Evolutionary conservation across 2,888 invertebrate genomes (phyloP).

Genomic region (Drosophila hamatofila): DNA sequence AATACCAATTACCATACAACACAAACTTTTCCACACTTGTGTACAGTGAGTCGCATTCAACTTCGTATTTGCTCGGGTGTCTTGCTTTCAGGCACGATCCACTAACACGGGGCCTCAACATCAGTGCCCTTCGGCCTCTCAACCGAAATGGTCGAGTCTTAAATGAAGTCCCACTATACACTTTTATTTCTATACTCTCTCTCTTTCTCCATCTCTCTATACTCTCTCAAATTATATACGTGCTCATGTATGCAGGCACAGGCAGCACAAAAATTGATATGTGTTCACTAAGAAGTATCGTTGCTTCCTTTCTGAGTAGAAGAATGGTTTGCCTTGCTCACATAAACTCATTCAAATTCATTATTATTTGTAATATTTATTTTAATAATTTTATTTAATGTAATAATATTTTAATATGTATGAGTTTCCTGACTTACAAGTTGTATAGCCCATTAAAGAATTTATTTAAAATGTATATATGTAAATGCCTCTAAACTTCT

Average conservation of each 20-base stretch:
- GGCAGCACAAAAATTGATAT: neutral
- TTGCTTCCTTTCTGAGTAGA: neutral
- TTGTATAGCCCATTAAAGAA: neutral
- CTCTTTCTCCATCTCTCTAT: neutral
- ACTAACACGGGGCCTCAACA: neutral
- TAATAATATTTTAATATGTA: too few species aligned
- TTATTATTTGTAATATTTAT: too few species aligned
- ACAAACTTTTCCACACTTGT: neutral
- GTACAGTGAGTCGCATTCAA: neutral
- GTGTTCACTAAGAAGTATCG: neutral
- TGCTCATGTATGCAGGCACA: neutral
- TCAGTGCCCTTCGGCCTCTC: neutral
- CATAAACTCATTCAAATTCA: neutral
- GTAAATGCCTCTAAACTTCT: neutral
- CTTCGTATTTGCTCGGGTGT: neutral
- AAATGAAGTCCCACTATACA: neutral
- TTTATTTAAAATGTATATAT: neutral
- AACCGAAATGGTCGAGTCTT: neutral
- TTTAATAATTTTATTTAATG: too few species aligned
- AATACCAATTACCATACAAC: neutral
- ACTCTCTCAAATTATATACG: neutral
- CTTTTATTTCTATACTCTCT: neutral
- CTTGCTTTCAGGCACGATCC: neutral
- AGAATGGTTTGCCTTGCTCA: neutral
- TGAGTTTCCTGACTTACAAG: too few species aligned